These are phyloP conservation scores for Anser brachyrhynchus DNA, from an alignment of 2,113 vertebrate species.

Conservation along the genomic window DNA sequence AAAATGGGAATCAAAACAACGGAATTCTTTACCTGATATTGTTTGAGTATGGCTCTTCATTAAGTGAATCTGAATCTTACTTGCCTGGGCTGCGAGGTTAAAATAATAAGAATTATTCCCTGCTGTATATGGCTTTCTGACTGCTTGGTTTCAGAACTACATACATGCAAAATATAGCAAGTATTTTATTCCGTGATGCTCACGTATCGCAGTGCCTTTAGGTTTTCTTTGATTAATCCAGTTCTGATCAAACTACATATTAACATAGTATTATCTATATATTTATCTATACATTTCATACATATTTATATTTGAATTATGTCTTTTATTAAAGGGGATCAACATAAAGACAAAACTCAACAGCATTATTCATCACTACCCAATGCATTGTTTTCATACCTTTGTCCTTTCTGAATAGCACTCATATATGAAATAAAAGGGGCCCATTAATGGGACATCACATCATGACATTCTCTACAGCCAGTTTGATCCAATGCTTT, in stretches of 20 bases:
- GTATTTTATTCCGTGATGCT: neutral
- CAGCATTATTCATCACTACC: neutral
- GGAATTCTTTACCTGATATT: neutral
- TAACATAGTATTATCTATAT: conserved; percentile 4
- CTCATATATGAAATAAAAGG: neutral
- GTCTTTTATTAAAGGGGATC: conserved; percentile 37
- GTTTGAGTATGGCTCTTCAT: neutral
- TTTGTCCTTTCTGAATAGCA: neutral
- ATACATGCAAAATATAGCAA: neutral
- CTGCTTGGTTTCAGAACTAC: neutral
- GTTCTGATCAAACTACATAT: neutral
- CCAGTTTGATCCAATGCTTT: neutral
- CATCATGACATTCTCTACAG: neutral
- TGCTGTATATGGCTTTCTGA: conserved; percentile 22
- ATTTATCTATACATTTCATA: conserved; percentile 26
- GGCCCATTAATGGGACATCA: neutral
- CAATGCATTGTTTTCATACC: neutral
- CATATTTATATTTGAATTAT: conserved; percentile 41
- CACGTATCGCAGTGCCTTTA: neutral
- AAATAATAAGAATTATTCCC: neutral
- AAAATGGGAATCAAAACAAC: neutral
- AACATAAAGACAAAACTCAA: conserved; percentile 23
- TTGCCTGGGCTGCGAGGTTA: neutral
- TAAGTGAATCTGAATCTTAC: neutral
- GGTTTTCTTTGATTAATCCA: neutral